Base-by-base conservation (phyloP, 2,888 invertebrate species). In the Nudaria mundana region DNA sequence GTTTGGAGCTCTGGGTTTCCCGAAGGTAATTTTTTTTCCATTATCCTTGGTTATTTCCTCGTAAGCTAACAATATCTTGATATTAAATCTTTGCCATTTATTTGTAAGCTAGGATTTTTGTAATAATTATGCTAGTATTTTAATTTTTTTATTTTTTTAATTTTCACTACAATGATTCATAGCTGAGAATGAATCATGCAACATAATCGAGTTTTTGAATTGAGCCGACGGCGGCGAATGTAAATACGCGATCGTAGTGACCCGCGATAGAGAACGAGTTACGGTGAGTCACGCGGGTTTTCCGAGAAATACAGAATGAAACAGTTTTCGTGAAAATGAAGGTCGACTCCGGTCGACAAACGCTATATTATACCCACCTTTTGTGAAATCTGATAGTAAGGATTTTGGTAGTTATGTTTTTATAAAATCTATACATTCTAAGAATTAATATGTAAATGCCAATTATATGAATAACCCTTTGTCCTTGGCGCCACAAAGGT, bases 181-280 rank as follows among this genome's bases (percentile, higher is more conserved):
- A 75, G 72, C 60, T 50, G 54, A 52, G 72, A 63, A 73, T 88
- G 86, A 88, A 79, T 88, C 87, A 88, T 77, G 75, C 76, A 61
- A 71, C 80, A 81, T 84, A 82, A 83, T 84, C 80, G 81, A 83
- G 82, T 85, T 85, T 86, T 87, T 86, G 85, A 87, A 84, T 85
- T 77, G 81, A 80, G 80, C 76, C 77, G 65, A 67, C 78, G 76
- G 65, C 69, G 59, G 64, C 81, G 73, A 83, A 84, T 83, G 82
- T 80, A 81, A 85, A 83, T 84, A 81, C 78, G 73, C 79, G 71
- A 69, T 76, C 75, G 82, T 80, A 81, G 82, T 81, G 84, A 81
- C 81, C 81, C 72, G 77, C 78, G 78, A 71, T 80, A 79, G 77
- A 81, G 80, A 77, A 75, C 71, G 76, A 66, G 67, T 63, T 66